Evolutionary conservation across 1,140 invertebrate genomes (phyloP), one percentile per base, ranked within the genome.

Genomic region (Drosophila carrolli): DNA sequence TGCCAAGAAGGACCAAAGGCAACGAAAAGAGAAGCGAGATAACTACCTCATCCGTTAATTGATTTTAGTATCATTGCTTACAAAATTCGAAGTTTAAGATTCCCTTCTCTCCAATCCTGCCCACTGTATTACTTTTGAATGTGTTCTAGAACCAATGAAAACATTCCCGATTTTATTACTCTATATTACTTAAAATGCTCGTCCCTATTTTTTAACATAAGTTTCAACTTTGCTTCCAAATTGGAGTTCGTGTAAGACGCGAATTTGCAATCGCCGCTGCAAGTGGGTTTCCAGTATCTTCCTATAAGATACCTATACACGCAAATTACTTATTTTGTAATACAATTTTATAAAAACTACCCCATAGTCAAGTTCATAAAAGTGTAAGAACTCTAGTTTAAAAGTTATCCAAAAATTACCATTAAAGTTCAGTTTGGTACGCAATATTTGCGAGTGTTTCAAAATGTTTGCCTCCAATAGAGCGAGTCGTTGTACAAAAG

Each of bases 311-410:
- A 61, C 35, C 8, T 9, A 32, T 27, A 16, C 13, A 53, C 9
- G 38, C 5, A 62, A 67, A 61, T 38, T 48, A 51, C 59, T 16
- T 74, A 75, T 67, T 75, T 75, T 75, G 23, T 23, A 54, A 10
- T 58, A 75, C 44, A 23, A 11, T 14, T 51, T 74, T 29, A 56
- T 14, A 37, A 2, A 43, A 48, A 50, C 11, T 14, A 63, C 4
- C 9, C 13, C 37, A 9, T 19, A 54, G 14, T 13, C 29, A 29
- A 35, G 9, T 5, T 41, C 43, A 9, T 11, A 32, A 19, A 13
- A 43, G 1, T 32, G 13, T 66, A 65, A 35, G 44, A 66, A 14
- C 13, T 19, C 3, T 65, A 62, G 60, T 41, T 5, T 5, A 66
- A 66, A 66, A 27, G 1, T 40, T 32, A 19, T 10, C 29, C n/a